Evolutionary conservation across 2,888 invertebrate genomes (phyloP), one percentile per base, ranked within the genome.

Genomic region (Thyatira batis): DNA sequence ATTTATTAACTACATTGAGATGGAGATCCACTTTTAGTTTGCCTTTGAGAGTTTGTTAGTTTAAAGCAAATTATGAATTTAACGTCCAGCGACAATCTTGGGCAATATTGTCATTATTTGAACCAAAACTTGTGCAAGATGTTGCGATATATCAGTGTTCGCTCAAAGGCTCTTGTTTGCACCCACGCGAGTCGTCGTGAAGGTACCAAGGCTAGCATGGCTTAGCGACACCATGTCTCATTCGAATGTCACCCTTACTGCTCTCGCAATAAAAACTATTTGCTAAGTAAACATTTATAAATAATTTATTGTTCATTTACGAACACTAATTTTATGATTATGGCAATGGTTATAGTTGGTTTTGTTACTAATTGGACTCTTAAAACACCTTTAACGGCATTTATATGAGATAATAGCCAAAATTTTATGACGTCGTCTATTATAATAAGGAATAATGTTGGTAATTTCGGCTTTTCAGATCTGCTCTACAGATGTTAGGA

Each of bases 101-200:
- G 61, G 75, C 69, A 79, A 73, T 62, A 63, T 60, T 46, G 45
- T 69, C 67, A 76, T 79, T 80, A 80, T 80, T 75, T 71, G 70
- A 68, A 60, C 67, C 70, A 69, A 69, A 65, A 73, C 75, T 83
- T 85, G 79, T 77, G 74, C 76, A 81, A 78, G 70, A 61, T 61
- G 69, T 84, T 84, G 78, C 78, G 74, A 80, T 84, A 85, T 73
- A 65, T 76, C 76, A 75, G 69, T 67, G 69, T 71, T 67, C 69
- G 33, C 33, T 33, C 63, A 67, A 66, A 73, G 73, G 67, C 71
- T 74, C 67, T 66, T 73, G 62, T 57, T 63, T 54, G 71, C 78
- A 75, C 84, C 86, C 82, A 85, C 86, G 73, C 78, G 57, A 51
- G 58, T 60, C 57, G 61, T 61, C 60, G 56, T 66, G 65, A 60